Evolutionary conservation across 2,113 vertebrate genomes (phyloP).

Genomic region (Bothrops jararaca): DNA sequence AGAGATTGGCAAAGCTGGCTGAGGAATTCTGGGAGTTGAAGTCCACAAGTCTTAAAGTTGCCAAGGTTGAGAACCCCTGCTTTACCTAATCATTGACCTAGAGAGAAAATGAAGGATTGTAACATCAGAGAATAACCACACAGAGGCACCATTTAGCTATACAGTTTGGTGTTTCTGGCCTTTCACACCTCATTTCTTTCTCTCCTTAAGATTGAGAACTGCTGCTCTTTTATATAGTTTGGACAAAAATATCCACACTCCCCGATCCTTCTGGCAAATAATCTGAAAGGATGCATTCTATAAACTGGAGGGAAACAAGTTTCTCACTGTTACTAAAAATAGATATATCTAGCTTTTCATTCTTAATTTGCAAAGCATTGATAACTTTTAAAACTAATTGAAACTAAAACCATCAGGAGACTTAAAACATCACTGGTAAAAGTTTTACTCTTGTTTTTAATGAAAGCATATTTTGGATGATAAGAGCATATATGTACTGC

Average conservation of each 20-base stretch:
- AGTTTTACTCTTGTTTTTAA: neutral
- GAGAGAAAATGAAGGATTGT: neutral
- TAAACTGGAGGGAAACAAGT: neutral
- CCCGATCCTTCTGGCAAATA: neutral
- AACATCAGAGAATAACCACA: conserved; percentile 2
- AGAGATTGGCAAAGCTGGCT: neutral
- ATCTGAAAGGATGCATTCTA: neutral
- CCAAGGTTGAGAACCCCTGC: no score
- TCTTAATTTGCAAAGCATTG: neutral
- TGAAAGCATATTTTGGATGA: neutral
- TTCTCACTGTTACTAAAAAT: neutral
- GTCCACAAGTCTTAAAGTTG: no score
- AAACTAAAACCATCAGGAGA: neutral
- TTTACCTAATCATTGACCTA: neutral
- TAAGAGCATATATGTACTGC: neutral
- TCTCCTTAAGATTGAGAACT: neutral
- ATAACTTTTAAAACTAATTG: neutral
- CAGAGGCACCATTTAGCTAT: conserved; percentile 30
- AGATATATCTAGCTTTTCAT: neutral
- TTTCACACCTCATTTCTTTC: neutral
- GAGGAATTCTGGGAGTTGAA: no score
- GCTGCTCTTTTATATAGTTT: neutral
- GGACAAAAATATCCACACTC: neutral
- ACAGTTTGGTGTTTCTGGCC: neutral
- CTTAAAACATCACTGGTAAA: neutral